Conservation (phyloP, 1,140 invertebrate species). For the Zophobas atratus region DNA sequence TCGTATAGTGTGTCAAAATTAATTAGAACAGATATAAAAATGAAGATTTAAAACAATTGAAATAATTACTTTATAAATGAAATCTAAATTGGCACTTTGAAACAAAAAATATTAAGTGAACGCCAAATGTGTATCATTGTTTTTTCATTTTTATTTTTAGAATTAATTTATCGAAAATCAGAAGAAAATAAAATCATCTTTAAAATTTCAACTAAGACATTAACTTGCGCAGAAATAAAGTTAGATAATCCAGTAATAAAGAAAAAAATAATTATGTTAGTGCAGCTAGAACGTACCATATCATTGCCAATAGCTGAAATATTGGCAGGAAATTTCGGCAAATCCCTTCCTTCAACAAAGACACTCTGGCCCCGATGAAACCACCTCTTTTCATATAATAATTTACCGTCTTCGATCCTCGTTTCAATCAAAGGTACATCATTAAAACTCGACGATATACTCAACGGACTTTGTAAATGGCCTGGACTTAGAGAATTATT, state of each 20-base stretch:
- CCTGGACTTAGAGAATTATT: slow-evolving; percentile 54
- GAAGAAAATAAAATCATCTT: no score
- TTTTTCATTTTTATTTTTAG: no score
- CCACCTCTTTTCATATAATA: slow-evolving; percentile 95
- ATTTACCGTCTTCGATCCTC: slow-evolving; percentile 94
- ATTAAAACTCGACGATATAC: slow-evolving; percentile 65
- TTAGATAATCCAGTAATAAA: slow-evolving; percentile 32
- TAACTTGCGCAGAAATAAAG: background rate
- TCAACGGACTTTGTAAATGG: slow-evolving; percentile 61
- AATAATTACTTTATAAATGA: no score
- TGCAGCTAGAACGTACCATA: slow-evolving; percentile 76
- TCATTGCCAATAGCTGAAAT: slow-evolving; percentile 92
- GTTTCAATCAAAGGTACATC: slow-evolving; percentile 78
- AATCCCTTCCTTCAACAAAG: slow-evolving; percentile 91
- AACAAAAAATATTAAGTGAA: no score
- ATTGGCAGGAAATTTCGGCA: slow-evolving; percentile 85
- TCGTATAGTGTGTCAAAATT: no score
- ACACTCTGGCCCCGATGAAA: slow-evolving; percentile 94
- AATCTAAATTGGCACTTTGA: no score
- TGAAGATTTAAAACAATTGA: no score
- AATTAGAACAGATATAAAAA: no score
- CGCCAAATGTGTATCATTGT: no score
- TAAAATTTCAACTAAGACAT: no score
- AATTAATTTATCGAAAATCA: no score
- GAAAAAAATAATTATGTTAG: slow-evolving; percentile 41